Percentiles rank a stretch among this genome's conserved stretches.
Evolutionary conservation across 2,888 invertebrate genomes (phyloP).

Genomic region (Agonopterix subpropinquella): DNA sequence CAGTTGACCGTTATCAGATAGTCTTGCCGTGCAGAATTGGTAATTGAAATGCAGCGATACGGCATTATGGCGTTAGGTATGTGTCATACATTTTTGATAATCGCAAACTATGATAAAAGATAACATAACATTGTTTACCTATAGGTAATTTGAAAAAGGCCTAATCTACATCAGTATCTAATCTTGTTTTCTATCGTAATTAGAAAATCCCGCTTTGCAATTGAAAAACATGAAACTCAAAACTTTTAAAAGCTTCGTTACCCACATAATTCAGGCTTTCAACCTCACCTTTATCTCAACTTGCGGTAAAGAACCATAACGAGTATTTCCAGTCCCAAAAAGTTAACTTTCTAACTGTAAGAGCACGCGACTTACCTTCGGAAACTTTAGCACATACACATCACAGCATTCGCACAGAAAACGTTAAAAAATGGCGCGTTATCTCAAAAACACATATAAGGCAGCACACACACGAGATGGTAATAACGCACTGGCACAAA

Average conservation of each 20-base stretch:
- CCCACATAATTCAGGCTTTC: neutral
- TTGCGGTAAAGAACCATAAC: neutral
- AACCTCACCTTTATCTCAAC: neutral
- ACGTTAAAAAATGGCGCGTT: slow-evolving; percentile 18
- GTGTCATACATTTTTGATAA: too few species aligned
- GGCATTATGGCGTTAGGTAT: too few species aligned
- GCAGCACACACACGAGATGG: slow-evolving; percentile 29
- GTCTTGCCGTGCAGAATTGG: too few species aligned
- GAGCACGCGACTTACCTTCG: slow-evolving; percentile 37
- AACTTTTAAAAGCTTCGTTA: neutral
- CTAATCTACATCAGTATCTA: too few species aligned
- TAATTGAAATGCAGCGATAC: too few species aligned
- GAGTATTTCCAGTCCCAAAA: neutral
- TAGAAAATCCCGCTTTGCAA: too few species aligned
- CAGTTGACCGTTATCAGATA: too few species aligned
- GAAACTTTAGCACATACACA: slow-evolving; percentile 32
- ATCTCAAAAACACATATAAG: slow-evolving; percentile 27
- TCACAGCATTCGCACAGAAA: slow-evolving; percentile 30
- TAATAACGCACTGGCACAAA: slow-evolving; percentile 44
- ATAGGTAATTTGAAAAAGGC: too few species aligned
- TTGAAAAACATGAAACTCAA: too few species aligned
- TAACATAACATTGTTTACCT: too few species aligned
- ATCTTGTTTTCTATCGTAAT: too few species aligned
- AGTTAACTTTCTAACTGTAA: slow-evolving; percentile 27
- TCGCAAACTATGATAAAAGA: too few species aligned